Evolutionary conservation across 64 coral and sea anemone genomes (phyloP), one percentile per base, ranked within the genome.

Genomic region (Trachythela sp.): DNA sequence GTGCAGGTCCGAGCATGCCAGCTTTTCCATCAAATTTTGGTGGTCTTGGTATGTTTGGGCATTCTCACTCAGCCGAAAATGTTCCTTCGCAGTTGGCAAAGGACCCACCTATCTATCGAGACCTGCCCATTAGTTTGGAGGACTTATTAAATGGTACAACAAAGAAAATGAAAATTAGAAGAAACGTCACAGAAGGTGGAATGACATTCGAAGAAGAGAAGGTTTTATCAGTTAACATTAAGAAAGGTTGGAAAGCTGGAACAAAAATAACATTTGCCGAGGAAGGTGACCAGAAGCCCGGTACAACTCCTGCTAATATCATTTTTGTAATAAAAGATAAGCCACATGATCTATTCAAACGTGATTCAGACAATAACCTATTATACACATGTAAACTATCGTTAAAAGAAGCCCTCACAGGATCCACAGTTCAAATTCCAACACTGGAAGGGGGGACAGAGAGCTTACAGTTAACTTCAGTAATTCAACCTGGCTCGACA

Each of bases 201-300:
- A 93, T 91, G 39, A 93, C 96, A 32, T 83, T 42, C 36, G 87
- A 60, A 9, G 96, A 99, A 85, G 96, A 99, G 14, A 99, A 99
- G 85, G 94, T 99, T 29, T 59, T 99, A 15, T 93, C 93, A 9
- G 85, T 99, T 84, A 87, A 99, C 45, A 91, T 99, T 8, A 93
- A 91, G 59, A 99, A 99, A 37, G 96, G 96, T 67, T 99, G 96
- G 96, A 99, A 99, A 83, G 94, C 87, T 39, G 96, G 96, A 77
- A 99, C 96, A 9, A 99, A 92, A 86, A 99, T 99, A 51, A 99
- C 96, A 32, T 99, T 99, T 75, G 84, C 93, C 7, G 87, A 88
- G 40, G 96, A 99, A 87, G 96, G 96, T 4, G 96, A 99, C 48
- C 96, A 99, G 42, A 99, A 93, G 36, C 96, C 96, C 1, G 86